Conservation (phyloP, 2,113 vertebrate species). For the Silurus asotus region DNA sequence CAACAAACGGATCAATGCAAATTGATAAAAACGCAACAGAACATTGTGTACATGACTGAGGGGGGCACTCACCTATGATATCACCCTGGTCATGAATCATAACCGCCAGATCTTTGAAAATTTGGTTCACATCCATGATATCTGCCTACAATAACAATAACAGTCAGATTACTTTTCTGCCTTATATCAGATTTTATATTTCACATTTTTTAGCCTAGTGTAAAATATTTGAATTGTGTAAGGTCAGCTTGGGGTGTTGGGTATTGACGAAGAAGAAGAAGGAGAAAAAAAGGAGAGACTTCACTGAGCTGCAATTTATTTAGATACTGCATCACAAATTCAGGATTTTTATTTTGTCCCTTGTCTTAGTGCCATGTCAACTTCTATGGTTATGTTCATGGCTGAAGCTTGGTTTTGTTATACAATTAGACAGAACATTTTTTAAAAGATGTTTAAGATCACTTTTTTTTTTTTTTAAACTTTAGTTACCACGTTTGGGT, state of each 20-base stretch:
- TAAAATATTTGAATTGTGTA: constrained; percentile 2
- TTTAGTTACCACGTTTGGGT: too few species aligned
- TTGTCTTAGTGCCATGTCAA: too few species aligned
- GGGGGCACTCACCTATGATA: constrained; percentile 81
- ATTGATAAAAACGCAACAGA: neutral
- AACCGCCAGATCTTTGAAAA: constrained; percentile 92
- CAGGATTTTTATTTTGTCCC: neutral
- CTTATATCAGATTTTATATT: neutral
- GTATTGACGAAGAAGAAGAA: neutral
- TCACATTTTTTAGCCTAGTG: neutral
- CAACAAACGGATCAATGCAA: neutral
- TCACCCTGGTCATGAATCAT: constrained; percentile 96
- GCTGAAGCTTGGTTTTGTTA: too few species aligned
- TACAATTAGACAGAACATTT: too few species aligned
- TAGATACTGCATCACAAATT: neutral
- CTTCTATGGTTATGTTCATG: too few species aligned
- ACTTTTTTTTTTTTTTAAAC: too few species aligned
- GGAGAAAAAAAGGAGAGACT: neutral
- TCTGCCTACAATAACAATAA: constrained; percentile 77
- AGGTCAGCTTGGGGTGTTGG: neutral
- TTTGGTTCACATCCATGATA: constrained; percentile 94
- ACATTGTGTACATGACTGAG: neutral
- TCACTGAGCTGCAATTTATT: neutral
- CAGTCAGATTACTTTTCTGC: neutral
- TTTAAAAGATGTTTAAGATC: too few species aligned